Conservation (phyloP, 2,797 vertebrate species). For the Adrianichthys oophorus region DNA sequence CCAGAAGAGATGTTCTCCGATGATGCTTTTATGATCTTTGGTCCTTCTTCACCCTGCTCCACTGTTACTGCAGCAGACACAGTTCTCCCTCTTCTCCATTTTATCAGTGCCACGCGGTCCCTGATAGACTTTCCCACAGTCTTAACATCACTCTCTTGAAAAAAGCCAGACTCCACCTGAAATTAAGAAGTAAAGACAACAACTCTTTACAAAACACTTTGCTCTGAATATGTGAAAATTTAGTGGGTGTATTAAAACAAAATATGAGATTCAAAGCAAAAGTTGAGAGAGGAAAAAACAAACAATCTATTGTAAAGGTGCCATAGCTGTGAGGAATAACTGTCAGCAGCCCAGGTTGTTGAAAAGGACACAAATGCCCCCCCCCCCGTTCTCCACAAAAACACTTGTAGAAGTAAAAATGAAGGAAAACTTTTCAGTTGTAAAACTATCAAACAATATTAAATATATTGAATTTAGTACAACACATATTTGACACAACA, state of each 20-base stretch:
- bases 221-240: constrained; percentile 38
- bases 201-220: constrained; percentile 55
- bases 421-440: too few relatives aligned
- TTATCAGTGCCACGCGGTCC: constrained; percentile 91
- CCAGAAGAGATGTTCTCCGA: constrained; percentile 77
- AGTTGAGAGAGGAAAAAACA: constrained; percentile 29
- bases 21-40: constrained; percentile 52
- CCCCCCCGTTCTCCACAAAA: too few relatives aligned
- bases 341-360: constrained; percentile 45
- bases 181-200: constrained; percentile 17
- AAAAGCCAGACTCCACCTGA: constrained; percentile 93
- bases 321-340: constrained; percentile 38
- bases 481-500: too few relatives aligned
- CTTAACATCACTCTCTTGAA: constrained; percentile 92
- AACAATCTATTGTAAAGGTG: constrained; percentile 54
- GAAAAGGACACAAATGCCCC: constrained; percentile 25
- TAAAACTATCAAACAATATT: too few relatives aligned
- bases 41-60: constrained; percentile 69
- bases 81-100: constrained; percentile 90
- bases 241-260: constrained; percentile 34
- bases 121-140: constrained; percentile 94
- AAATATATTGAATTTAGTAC: too few relatives aligned
- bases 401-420: too few relatives aligned
- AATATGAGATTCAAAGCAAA: constrained; percentile 24
- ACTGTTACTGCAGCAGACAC: constrained; percentile 74